Evolutionary conservation across 2,797 vertebrate genomes (phyloP).

Genomic region (Melanotaenia nigrans): DNA sequence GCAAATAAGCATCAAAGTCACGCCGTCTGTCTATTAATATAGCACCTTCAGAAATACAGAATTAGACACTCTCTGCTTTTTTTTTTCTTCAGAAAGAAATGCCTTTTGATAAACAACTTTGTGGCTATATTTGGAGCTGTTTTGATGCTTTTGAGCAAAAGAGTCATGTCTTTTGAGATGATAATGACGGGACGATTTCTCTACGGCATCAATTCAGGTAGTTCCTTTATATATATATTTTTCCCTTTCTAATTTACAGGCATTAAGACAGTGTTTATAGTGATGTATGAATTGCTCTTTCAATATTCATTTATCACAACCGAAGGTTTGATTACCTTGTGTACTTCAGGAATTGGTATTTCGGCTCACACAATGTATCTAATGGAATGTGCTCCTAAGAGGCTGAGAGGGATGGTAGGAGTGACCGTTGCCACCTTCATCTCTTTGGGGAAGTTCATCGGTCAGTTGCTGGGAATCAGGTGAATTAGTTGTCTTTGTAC

Average conservation of each 20-base stretch:
- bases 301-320: slow-evolving; percentile 17
- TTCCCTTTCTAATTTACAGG: slow-evolving; percentile 18
- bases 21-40: neutral
- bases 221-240: neutral
- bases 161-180: slow-evolving; percentile 82
- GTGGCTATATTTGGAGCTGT: slow-evolving; percentile 70
- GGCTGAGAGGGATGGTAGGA: slow-evolving; percentile 73
- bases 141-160: slow-evolving; percentile 77
- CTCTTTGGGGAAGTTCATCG: slow-evolving; percentile 78
- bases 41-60: neutral
- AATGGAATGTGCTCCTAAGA: slow-evolving; percentile 77
- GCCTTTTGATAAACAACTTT: slow-evolving; percentile 77
- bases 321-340: slow-evolving; percentile 29
- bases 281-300: slow-evolving; percentile 23
- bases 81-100: slow-evolving; percentile 70
- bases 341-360: slow-evolving; percentile 69
- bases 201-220: slow-evolving; percentile 77
- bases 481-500: slow-evolving; percentile 46
- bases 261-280: slow-evolving; percentile 25
- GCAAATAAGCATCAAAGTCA: neutral
- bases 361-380: slow-evolving; percentile 73
- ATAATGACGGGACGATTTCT: slow-evolving; percentile 81
- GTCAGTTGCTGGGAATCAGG: slow-evolving; percentile 84
- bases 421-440: slow-evolving; percentile 67
- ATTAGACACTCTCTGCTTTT: slow-evolving; percentile 5